phyloP scores from a whole-genome alignment of 2,888 invertebrate genomes.

The Aleiodes testaceus region DNA sequence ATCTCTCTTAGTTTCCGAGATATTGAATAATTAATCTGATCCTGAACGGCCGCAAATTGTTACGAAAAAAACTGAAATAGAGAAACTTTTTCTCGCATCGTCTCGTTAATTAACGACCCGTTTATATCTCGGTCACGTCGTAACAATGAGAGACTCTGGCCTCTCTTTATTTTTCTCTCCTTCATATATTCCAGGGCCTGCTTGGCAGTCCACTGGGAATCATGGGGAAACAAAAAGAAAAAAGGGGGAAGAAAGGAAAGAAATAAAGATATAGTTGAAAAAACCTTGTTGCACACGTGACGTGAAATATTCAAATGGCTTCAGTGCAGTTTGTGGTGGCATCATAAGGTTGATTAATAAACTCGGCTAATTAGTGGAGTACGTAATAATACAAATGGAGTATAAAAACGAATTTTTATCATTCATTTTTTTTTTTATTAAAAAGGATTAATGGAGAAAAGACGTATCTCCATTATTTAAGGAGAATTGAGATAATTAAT shows the following conservation, averaged over 20 bases:
- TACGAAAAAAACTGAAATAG: slow-evolving; percentile 17
- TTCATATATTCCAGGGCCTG: slow-evolving; percentile 2
- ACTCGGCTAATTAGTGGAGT: slow-evolving; percentile 54
- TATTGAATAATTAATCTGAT: no score
- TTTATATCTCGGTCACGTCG: slow-evolving; percentile 54
- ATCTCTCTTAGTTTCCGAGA: no score
- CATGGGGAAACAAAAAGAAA: background rate
- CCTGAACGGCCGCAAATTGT: background rate
- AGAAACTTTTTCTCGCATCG: slow-evolving; percentile 44
- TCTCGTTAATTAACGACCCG: slow-evolving; percentile 52
- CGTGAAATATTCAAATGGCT: slow-evolving; percentile 35
- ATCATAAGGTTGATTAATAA: slow-evolving; percentile 55
- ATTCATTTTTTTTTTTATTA: no score
- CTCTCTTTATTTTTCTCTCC: slow-evolving; percentile 35
- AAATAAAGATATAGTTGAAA: slow-evolving; percentile 12
- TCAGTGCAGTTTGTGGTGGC: slow-evolving; percentile 45
- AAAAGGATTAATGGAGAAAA: no score
- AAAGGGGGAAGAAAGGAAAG: background rate
- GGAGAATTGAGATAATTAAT: background rate
- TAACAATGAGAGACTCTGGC: slow-evolving; percentile 47
- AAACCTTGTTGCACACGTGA: slow-evolving; percentile 11
- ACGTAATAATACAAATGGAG: slow-evolving; percentile 45
- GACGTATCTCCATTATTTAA: no score
- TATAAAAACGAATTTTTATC: no score
- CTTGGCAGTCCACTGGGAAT: slow-evolving; percentile 22